Base-by-base conservation (phyloP, 2,888 invertebrate species). In the Lycocerus yunnanus region DNA sequence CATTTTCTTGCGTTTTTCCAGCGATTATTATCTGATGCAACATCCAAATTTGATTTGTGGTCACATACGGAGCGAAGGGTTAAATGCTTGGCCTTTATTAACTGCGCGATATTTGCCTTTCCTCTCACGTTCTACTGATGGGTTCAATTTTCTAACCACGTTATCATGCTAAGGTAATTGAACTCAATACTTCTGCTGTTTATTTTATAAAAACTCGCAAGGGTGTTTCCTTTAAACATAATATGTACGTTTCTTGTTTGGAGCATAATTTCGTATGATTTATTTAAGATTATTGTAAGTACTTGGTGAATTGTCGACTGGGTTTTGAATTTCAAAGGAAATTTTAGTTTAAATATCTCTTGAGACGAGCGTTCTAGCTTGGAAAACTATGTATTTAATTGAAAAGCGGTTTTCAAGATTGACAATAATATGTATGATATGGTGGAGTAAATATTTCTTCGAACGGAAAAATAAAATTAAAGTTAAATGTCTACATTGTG, bases 401-500 rank as follows among this genome's bases (percentile, higher is more conserved):
- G 9, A 21, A 21, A 1, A 9, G 21, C 21, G 1, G 9, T 21
- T 21, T 21, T 21, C 9, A 21, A 21, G 9, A 18, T 18, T 18
- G 18, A 18, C 4, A 18, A 18, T 4, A 4, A 3, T 3, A 18
- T 18, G 2, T 18, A 2, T 2, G 2, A 18, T 18, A 20, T n/a
- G 24, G 15, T 60, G 18, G 13, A 70, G 70, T 68, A 74, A 74
- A 70, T 15, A 74, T 68, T 74, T 70, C 65, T 58, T 70, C 66
- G 66, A 71, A 68, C 18, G 74, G 59, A 68, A 68, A 24, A 16
- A 67, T 60, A 68, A 74, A 71, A 61, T 68, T 43, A 20, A 24
- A 71, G 70, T 71, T 75, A 79, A n/a, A 78, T 75, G 78, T 80
- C 68, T 69, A 76, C 76, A 73, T 81, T 78, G 58, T 77, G 78